phyloP scores from a whole-genome alignment of 2,888 invertebrate genomes.

The Synanthedon andrenaeformis region DNA sequence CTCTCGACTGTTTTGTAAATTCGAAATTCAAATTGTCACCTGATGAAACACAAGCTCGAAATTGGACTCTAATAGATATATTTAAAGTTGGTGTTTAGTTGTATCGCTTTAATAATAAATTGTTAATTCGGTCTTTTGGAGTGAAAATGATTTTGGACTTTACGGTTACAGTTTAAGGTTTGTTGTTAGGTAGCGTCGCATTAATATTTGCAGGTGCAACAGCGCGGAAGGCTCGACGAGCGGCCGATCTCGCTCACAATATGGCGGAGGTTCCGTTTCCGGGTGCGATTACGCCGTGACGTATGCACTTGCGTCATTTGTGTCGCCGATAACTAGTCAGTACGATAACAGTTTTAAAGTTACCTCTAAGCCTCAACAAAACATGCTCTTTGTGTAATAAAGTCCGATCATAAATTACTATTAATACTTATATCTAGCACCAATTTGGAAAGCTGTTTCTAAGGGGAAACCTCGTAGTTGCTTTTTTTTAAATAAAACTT shows the following conservation, averaged over 20 bases:
- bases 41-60: conserved; percentile 20
- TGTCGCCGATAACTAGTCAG: conserved; percentile 14
- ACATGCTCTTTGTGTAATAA: not conserved
- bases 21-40: conserved; percentile 55
- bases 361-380: not conserved
- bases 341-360: conserved; percentile 4
- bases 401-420: too few relatives aligned
- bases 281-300: conserved; percentile 49
- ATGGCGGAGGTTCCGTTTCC: conserved; percentile 65
- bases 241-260: conserved; percentile 57
- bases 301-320: conserved; percentile 29
- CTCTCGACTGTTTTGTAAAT: conserved; percentile 42
- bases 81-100: conserved; percentile 13
- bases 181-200: conserved; percentile 12
- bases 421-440: too few relatives aligned
- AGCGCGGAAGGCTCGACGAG: conserved; percentile 62
- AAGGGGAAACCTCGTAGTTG: too few relatives aligned
- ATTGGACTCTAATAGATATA: conserved; percentile 19
- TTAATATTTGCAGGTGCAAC: conserved; percentile 49
- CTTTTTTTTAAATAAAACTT: too few relatives aligned
- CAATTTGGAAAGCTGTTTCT: too few relatives aligned
- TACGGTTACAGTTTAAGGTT: conserved; percentile 8
- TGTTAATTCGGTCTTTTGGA: not conserved
- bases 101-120: too few relatives aligned
- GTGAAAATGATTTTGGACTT: conserved; percentile 11